Percentiles rank a stretch among this genome's conserved stretches.
Conservation (phyloP, 2,797 vertebrate genomes). For the Leucoraja ocellata region DNA sequence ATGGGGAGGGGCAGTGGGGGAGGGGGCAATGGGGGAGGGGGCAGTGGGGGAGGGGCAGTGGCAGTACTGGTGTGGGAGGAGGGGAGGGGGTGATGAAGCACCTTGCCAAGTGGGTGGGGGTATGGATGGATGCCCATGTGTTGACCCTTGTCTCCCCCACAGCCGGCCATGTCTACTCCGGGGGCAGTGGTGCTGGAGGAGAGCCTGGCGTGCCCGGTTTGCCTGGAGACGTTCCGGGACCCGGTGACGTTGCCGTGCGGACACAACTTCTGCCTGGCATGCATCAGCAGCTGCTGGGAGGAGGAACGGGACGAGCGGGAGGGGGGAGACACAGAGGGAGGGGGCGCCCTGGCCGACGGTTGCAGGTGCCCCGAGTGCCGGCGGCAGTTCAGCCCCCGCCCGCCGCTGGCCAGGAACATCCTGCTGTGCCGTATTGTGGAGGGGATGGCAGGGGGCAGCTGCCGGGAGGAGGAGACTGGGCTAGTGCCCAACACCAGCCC, state of each 20-base stretch:
- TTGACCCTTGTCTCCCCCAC: background rate
- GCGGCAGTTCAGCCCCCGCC: background rate
- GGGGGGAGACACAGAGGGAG: too few relatives aligned
- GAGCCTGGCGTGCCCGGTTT: background rate
- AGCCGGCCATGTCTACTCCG: background rate
- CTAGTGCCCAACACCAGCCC: too few relatives aligned
- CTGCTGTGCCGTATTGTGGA: conserved; percentile 19
- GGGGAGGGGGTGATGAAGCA: too few relatives aligned
- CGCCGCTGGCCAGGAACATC: background rate
- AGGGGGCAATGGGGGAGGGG: too few relatives aligned
- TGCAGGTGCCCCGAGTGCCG: conserved; percentile 13
- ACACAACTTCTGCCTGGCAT: conserved; percentile 15
- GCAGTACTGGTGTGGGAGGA: too few relatives aligned
- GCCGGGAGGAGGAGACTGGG: too few relatives aligned
- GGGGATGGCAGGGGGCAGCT: background rate
- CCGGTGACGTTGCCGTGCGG: conserved; percentile 2
- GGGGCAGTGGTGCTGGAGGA: background rate
- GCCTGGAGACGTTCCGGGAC: background rate
- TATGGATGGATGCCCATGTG: too few relatives aligned
- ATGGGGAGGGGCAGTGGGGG: too few relatives aligned
- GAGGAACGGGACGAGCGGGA: background rate
- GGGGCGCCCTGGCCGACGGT: background rate
- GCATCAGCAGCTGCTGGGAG: conserved; percentile 14
- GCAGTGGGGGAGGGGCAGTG: too few relatives aligned
- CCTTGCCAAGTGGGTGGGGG: too few relatives aligned